Evolutionary conservation across 2,113 vertebrate genomes (phyloP), one percentile per base, ranked within the genome.

Genomic region (Cryptoleucopteryx plumbea): DNA sequence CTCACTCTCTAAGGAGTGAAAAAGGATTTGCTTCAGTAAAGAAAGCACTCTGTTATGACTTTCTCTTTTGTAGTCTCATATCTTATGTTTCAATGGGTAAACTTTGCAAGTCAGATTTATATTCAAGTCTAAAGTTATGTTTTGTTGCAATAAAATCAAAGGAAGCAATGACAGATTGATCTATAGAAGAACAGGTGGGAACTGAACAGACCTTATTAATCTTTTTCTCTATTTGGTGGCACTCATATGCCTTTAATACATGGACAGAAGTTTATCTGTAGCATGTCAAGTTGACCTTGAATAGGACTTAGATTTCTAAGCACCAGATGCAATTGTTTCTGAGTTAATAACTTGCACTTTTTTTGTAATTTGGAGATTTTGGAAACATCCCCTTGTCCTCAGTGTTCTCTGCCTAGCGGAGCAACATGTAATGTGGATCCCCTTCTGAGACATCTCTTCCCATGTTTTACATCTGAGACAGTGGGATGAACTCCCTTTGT

Each of bases 61-160:
- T 84, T 86, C 82, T 48, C 68, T 75, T 92, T 75, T 85, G 73
- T 68, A 68, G 77, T 79, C 81, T 92, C 86, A 84, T 86, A 65
- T 93, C 94, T 96, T 92, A 82, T 45, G 65, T 95, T 96, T 89
- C 95, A 96, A 55, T 91, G 88, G 72, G 88, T 94, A 95, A 96
- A 94, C 95, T 95, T 89, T 88, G 94, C 92, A 96, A 95, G 86
- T 91, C 88, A 96, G 94, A 96, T 96, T 94, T 97, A 96, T 96
- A 94, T 74, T 88, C 77, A 38, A 82, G 94, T 91, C 86, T 85
- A 40, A 95, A 94, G 70, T 93, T 95, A 52, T 79, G 86, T 94
- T 96, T 97, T 93, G 92, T 81, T 91, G 88, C 86, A 92, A 88
- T 82, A 91, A 96, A 96, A 97, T 95, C 95, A 92, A 78, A 94